These are phyloP conservation scores for Megaptera novaeangliae DNA, from an alignment of 2,113 vertebrate genomes.

Conservation along the genomic window DNA sequence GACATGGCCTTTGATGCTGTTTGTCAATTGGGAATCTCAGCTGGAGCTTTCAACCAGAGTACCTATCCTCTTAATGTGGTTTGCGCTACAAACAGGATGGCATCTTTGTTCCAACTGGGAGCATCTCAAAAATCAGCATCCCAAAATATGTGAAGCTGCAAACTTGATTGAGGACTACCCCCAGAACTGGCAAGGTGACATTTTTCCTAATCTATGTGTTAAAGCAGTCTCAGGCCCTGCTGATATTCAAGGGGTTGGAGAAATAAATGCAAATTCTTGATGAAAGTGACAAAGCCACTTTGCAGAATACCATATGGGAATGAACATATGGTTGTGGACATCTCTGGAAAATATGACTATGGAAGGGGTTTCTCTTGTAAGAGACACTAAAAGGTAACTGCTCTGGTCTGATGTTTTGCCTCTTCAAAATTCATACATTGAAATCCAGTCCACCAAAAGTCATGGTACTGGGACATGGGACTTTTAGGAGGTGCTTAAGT, in stretches of 20 bases:
- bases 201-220: neutral
- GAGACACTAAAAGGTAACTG: neutral
- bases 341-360: neutral
- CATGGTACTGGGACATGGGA: neutral
- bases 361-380: neutral
- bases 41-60: neutral
- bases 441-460: neutral
- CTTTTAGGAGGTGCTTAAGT: neutral
- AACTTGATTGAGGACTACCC: neutral
- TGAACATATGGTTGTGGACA: neutral
- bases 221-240: neutral
- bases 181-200: neutral
- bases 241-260: neutral
- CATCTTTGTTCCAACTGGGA: neutral
- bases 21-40: neutral
- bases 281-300: neutral
- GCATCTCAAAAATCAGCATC: neutral
- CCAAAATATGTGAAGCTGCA: neutral
- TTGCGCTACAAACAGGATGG: neutral
- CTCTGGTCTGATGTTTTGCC: neutral
- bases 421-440: neutral
- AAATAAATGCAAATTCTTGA: neutral
- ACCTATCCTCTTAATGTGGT: neutral
- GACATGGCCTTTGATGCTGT: neutral
- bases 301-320: neutral